Conservation (phyloP, 2,888 invertebrate genomes). For the Philereme transversata region DNA sequence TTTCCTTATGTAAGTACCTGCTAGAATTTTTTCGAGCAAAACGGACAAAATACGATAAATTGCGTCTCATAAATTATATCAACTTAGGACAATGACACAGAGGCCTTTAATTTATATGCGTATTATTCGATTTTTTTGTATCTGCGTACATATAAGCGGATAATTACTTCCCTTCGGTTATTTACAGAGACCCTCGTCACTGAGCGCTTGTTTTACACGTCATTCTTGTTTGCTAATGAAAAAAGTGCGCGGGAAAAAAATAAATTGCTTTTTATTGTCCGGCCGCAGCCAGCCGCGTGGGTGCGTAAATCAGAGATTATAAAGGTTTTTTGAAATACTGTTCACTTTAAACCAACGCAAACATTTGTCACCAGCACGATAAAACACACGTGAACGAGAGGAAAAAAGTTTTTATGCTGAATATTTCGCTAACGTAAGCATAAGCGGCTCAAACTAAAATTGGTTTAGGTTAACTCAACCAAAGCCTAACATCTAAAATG, state of each 20-base stretch:
- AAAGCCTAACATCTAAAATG: not conserved
- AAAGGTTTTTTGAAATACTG: constrained; percentile 66
- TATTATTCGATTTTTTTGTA: constrained; percentile 45
- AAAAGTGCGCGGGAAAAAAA: constrained; percentile 72
- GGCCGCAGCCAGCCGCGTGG: constrained; percentile 58
- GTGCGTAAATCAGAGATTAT: constrained; percentile 76
- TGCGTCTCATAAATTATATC: constrained; percentile 23
- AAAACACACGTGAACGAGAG: constrained; percentile 45
- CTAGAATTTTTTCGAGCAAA: constrained; percentile 4
- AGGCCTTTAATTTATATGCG: constrained; percentile 22
- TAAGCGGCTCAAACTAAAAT: constrained; percentile 22
- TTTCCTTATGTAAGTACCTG: not conserved
- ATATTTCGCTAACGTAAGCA: constrained; percentile 29
- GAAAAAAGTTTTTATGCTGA: constrained; percentile 29
- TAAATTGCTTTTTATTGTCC: constrained; percentile 79
- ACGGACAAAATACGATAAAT: constrained; percentile 19
- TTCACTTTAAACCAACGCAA: constrained; percentile 61
- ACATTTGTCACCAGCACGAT: constrained; percentile 60
- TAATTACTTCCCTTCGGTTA: constrained; percentile 76
- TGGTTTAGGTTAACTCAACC: constrained; percentile 13
- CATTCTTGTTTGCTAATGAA: constrained; percentile 81
- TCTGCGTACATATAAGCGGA: constrained; percentile 54
- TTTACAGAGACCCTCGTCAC: constrained; percentile 76
- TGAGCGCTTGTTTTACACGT: constrained; percentile 78
- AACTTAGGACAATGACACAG: constrained; percentile 29